These are phyloP conservation scores for Sardinella longiceps DNA, from an alignment of 2,797 vertebrate genomes.

Conservation along the genomic window DNA sequence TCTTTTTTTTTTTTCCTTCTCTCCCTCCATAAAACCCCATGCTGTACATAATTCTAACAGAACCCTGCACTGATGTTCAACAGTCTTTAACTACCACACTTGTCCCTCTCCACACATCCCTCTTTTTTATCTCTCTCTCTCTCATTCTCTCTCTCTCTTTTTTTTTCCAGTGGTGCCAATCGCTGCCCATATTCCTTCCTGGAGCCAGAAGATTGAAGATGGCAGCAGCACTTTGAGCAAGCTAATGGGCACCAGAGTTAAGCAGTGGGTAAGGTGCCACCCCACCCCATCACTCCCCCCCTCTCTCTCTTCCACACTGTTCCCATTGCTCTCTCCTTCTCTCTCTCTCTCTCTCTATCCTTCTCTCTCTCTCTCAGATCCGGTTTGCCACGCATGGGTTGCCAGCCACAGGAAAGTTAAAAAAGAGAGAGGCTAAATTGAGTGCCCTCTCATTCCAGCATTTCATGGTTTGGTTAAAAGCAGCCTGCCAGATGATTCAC, in stretches of 20 bases:
- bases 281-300: neutral
- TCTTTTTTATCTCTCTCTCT: neutral
- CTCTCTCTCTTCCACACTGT: conserved; percentile 38
- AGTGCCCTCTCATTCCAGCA: conserved; percentile 69
- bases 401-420: conserved; percentile 63
- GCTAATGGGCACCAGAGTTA: conserved; percentile 49
- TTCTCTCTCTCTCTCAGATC: conserved; percentile 39
- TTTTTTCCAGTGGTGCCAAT: conserved; percentile 25
- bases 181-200: conserved; percentile 31
- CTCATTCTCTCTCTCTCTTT: conserved; percentile 24
- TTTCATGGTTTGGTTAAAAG: conserved; percentile 70
- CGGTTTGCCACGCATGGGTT: conserved; percentile 62
- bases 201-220: conserved; percentile 46
- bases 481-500: conserved; percentile 67
- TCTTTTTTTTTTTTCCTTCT: too few species aligned
- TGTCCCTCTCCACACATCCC: neutral
- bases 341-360: neutral
- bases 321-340: conserved; percentile 38
- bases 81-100: neutral
- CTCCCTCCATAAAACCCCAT: neutral
- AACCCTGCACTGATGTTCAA: conserved; percentile 15
- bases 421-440: conserved; percentile 64
- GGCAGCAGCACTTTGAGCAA: conserved; percentile 45
- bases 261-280: conserved; percentile 45
- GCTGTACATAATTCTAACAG: neutral